These are phyloP conservation scores for Cheilosia vulpina DNA, from an alignment of 2,888 invertebrate species.

Conservation along the genomic window DNA sequence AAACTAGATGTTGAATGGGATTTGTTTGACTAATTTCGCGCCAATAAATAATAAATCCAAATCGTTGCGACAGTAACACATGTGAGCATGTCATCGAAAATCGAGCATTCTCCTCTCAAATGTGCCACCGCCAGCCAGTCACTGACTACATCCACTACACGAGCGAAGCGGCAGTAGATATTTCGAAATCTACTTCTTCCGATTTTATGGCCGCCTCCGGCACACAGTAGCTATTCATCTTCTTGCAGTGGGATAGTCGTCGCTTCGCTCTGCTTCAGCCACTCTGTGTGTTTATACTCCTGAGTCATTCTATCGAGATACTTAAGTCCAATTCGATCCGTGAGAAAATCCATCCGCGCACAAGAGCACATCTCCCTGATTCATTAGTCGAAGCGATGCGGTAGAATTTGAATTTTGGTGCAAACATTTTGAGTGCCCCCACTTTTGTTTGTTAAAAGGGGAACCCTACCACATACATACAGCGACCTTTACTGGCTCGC, in stretches of 20 bases:
- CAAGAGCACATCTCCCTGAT: constrained; percentile 37
- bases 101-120: constrained; percentile 29
- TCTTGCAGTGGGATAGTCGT: constrained; percentile 52
- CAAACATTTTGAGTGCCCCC: constrained; percentile 57
- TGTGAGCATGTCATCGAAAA: constrained; percentile 67
- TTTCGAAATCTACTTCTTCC: constrained; percentile 63
- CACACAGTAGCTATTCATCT: constrained; percentile 71
- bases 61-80: constrained; percentile 65
- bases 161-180: constrained; percentile 18
- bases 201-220: constrained; percentile 23
- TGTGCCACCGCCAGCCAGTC: constrained; percentile 7
- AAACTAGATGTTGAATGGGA: constrained; percentile 44
- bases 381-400: constrained; percentile 64
- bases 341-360: constrained; percentile 68
- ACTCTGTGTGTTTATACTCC: constrained; percentile 13
- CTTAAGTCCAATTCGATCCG: constrained; percentile 68
- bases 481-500: constrained; percentile 63
- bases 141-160: background rate
- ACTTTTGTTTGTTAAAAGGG: constrained; percentile 12
- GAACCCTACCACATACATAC: constrained; percentile 23
- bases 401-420: constrained; percentile 71
- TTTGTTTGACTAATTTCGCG: constrained; percentile 55
- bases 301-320: constrained; percentile 64
- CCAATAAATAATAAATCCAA: constrained; percentile 69
- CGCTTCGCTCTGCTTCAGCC: constrained; percentile 9